Evolutionary conservation across 2,888 invertebrate genomes (phyloP).

Genomic region (Leptopilina syphax): DNA sequence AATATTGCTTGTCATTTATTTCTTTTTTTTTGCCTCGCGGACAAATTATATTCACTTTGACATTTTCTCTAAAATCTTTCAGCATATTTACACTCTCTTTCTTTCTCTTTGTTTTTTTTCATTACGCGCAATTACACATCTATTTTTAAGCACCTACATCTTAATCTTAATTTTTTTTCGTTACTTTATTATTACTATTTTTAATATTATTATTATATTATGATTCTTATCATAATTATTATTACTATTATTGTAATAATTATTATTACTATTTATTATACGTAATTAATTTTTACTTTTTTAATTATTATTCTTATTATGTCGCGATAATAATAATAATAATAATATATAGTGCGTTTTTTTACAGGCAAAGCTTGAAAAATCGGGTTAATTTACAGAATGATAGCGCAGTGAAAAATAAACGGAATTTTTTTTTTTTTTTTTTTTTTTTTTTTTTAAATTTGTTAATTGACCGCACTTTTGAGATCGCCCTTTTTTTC

Average conservation of each 20-base stretch:
- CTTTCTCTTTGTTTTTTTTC: conserved; percentile 35
- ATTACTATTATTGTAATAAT: too few species aligned
- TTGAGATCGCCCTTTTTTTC: background rate
- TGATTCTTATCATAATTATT: background rate
- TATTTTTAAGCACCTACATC: conserved; percentile 47
- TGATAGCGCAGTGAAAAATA: conserved; percentile 44
- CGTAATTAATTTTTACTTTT: conserved; percentile 32
- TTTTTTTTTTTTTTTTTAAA: too few species aligned
- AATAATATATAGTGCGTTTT: conserved; percentile 64
- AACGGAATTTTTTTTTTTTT: background rate
- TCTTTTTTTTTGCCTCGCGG: conserved; percentile 64
- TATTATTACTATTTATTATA: too few species aligned
- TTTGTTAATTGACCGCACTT: conserved; percentile 16
- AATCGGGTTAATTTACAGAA: conserved; percentile 67
- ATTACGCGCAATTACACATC: conserved; percentile 37
- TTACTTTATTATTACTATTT: conserved; percentile 41
- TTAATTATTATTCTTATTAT: conserved; percentile 25
- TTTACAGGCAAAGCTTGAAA: conserved; percentile 64
- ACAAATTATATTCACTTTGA: conserved; percentile 64
- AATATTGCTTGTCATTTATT: conserved; percentile 72
- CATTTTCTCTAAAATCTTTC: conserved; percentile 65
- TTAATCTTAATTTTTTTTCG: conserved; percentile 27
- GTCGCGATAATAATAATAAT: conserved; percentile 21
- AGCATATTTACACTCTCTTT: conserved; percentile 67
- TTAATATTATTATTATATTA: conserved; percentile 20